Evolutionary conservation across 2,113 vertebrate species (phyloP).

Genomic region (Azemiops feae): DNA sequence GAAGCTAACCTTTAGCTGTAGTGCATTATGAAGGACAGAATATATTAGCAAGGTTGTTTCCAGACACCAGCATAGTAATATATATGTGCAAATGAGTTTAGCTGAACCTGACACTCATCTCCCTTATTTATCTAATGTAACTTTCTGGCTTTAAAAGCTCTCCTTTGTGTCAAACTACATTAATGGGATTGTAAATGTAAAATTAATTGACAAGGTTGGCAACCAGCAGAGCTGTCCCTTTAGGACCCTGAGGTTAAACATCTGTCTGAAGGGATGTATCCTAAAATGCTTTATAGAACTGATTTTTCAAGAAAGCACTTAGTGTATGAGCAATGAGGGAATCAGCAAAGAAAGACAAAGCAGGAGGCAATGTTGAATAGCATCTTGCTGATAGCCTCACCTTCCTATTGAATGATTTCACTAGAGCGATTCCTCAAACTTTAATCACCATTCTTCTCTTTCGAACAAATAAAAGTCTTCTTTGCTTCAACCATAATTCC

Average conservation of each 20-base stretch:
- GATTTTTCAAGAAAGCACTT: slow-evolving; percentile 45
- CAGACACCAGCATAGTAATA: not conserved
- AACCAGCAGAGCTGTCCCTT: slow-evolving; percentile 47
- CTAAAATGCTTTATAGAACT: slow-evolving; percentile 66
- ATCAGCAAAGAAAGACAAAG: slow-evolving; percentile 27
- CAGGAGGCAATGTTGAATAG: slow-evolving; percentile 15
- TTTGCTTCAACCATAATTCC: not conserved
- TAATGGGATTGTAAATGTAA: slow-evolving; percentile 57
- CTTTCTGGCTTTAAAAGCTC: slow-evolving; percentile 39
- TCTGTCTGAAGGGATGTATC: slow-evolving; percentile 64
- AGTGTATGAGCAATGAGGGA: slow-evolving; percentile 34
- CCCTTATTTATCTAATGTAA: slow-evolving; percentile 55
- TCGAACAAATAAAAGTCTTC: not conserved
- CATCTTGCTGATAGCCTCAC: slow-evolving; percentile 31
- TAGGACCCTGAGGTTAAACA: slow-evolving; percentile 64
- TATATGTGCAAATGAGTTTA: slow-evolving; percentile 18
- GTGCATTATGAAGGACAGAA: not conserved
- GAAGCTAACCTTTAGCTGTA: not conserved
- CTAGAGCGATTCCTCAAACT: slow-evolving; percentile 20
- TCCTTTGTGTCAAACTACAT: slow-evolving; percentile 57
- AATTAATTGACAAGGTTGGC: slow-evolving; percentile 67
- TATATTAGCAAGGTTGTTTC: not conserved
- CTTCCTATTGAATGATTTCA: slow-evolving; percentile 24
- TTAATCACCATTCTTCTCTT: slow-evolving; percentile 30
- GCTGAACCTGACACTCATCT: slow-evolving; percentile 11